Base-by-base conservation (phyloP, 2,797 vertebrate species). In the Microctenopoma lineatum region DNA sequence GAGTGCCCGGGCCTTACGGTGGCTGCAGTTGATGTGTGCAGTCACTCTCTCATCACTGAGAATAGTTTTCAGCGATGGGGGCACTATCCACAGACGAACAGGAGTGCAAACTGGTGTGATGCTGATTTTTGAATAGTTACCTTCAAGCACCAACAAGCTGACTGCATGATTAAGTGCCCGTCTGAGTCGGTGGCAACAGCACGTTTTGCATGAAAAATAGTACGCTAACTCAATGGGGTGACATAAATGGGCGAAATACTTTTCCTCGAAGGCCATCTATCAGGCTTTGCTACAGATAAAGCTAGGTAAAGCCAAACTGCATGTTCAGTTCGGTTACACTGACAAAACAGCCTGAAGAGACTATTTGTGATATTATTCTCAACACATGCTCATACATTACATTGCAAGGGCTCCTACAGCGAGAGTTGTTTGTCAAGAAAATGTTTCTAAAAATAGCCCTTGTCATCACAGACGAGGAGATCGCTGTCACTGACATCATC, bases 401-500 rank as follows among this genome's bases (percentile, higher is more conserved):
- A 62, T 47, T 57, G 32, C 13, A 0, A 26, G 13, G n/a, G 27
- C 18, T 15, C 62, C 66, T 29, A 54, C 16, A 63, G 41, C 26
- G 5, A 16, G 27, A 59, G 53, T 47, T 72, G 7, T 72, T 82
- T 64, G 18, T 69, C 50, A 26, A 45, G 26, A 44, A 70, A 66
- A 60, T 50, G 11, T 36, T 13, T 67, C 32, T 69, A 74, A 75
- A 78, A 73, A 75, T 74, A 79, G 44, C 58, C 48, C 56, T 66
- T 25, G 50, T 55, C 77, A 62, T 70, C 44, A 61, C 34, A 61
- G 57, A 70, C 56, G 73, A 83, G 69, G 62, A 45, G 79, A 62
- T 77, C 73, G 69, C 45, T 65, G 65, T 79, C 52, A 69, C 54
- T 46, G 38, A 18, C 59, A 60, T 82, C 53, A 46, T 77, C 51